Conservation (phyloP, 2,888 invertebrate species). For the Metacarcinus magister region DNA sequence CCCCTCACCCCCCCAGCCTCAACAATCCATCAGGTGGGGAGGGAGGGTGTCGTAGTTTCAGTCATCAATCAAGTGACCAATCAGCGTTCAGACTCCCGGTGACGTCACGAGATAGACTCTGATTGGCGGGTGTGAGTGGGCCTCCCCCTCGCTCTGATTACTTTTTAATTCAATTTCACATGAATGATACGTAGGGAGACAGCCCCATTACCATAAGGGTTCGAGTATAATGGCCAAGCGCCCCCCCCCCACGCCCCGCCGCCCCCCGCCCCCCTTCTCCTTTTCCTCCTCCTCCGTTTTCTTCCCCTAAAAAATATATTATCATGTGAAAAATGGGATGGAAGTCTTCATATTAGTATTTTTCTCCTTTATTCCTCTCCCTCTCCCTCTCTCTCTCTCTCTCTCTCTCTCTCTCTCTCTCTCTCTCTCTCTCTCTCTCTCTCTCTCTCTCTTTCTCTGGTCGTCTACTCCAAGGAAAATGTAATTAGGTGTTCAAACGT, state of each 20-base stretch:
- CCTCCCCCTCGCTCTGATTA: neutral
- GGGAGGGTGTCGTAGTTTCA: neutral
- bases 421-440: neutral
- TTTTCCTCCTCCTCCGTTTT: neutral
- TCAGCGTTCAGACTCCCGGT: neutral
- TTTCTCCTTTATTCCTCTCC: neutral
- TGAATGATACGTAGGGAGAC: slow-evolving; percentile 41
- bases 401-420: neutral
- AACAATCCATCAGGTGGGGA: neutral
- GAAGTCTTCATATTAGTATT: neutral
- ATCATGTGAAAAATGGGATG: neutral
- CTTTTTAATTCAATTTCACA: slow-evolving; percentile 44
- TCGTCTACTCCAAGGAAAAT: neutral
- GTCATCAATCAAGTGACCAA: slow-evolving; percentile 28
- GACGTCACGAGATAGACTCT: neutral
- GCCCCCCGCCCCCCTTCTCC: neutral
- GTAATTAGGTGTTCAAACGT: neutral
- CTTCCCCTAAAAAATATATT: too few relatives aligned
- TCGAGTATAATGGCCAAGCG: neutral
- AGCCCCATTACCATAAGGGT: slow-evolving; percentile 33
- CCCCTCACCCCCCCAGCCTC: neutral
- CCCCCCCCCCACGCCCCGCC: neutral
- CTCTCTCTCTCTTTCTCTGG: neutral
- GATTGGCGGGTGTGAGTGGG: slow-evolving; percentile 6
- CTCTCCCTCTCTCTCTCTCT: neutral